Evolutionary conservation across 1,140 invertebrate genomes (phyloP), one percentile per base, ranked within the genome.

Genomic region (Brachionus asplanchnoidis): DNA sequence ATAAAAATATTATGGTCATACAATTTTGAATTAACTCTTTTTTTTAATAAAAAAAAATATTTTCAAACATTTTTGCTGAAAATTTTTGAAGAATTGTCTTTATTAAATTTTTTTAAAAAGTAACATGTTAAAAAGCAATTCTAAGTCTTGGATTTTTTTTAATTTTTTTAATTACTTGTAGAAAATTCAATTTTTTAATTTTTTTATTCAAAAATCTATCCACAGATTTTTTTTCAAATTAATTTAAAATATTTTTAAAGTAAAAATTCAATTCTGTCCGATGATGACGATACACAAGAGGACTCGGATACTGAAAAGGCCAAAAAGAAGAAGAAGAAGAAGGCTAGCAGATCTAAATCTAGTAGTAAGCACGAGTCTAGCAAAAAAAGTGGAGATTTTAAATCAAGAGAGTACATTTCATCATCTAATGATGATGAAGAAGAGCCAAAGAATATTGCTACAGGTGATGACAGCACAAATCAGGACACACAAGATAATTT

Each of bases 301-400:
- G 42, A 73, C 46, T 70, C 60, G 3, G 65, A 73, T 23, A 17
- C 8, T 40, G 87, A 86, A 91, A 91, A 86, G 87, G 89, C 8
- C 91, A 91, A 82, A 87, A 88, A 20, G 90, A 90, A 85, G 53
- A 86, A 86, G 44, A 85, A 85, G 68, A 66, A 70, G 26, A 46
- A 84, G 11, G 14, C 68, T 50, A 85, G 65, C 53, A 42, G 66
- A n/a, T 44, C 50, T 11, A 60, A 82, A 82, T 82, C 53, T 23
- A 56, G 40, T 23, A 87, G 88, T 9, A 88, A 87, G 73, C 86
- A 86, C 0, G 86, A 85, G 11, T 87, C 87, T 79, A 86, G 86
- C 46, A 17, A 79, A 66, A 46, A 65, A 14, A 26, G 8, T 56
- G 26, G 68, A 32, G 40, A 56, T 66, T 77, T 70, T 20, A 85